Percentiles rank a stretch among this genome's conserved stretches.
Evolutionary conservation across 2,888 invertebrate species (phyloP).

Genomic region (Megaustenia siamemsis): DNA sequence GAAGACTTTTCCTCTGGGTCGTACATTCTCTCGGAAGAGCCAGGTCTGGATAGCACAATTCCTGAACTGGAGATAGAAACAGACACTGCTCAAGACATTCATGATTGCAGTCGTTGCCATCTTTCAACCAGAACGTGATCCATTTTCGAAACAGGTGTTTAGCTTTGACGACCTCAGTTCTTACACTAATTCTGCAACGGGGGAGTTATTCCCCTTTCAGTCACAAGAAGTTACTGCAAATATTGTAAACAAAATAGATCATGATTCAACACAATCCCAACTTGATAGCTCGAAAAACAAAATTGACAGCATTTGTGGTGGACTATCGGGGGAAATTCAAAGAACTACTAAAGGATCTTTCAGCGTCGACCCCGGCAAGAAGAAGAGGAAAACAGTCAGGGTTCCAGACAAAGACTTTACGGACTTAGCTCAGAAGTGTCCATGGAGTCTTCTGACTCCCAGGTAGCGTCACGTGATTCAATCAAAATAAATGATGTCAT

Average conservation of each 20-base stretch:
- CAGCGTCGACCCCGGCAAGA: not conserved
- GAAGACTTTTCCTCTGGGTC: constrained; percentile 35
- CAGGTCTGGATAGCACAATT: not conserved
- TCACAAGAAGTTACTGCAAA: too few relatives aligned
- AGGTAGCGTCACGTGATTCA: not conserved
- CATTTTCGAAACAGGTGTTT: not conserved
- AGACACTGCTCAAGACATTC: not conserved
- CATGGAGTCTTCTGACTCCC: not conserved
- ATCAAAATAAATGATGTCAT: not conserved
- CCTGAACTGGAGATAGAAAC: not conserved
- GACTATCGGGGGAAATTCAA: not conserved
- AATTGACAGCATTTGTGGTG: not conserved
- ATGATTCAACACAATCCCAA: too few relatives aligned
- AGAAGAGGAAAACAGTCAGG: not conserved
- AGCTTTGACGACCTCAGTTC: not conserved
- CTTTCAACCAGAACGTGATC: not conserved
- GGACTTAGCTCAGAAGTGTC: constrained; percentile 1
- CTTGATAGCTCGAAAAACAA: not conserved
- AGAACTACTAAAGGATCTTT: not conserved
- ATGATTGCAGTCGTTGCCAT: not conserved
- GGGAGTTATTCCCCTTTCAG: too few relatives aligned
- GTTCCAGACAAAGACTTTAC: not conserved
- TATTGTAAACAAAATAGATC: too few relatives aligned
- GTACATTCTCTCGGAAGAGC: constrained; percentile 3
- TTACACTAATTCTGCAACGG: not conserved